Evolutionary conservation across 1,140 invertebrate species (phyloP), one percentile per base, ranked within the genome.

Genomic region (Ctenoplectra terminalis): DNA sequence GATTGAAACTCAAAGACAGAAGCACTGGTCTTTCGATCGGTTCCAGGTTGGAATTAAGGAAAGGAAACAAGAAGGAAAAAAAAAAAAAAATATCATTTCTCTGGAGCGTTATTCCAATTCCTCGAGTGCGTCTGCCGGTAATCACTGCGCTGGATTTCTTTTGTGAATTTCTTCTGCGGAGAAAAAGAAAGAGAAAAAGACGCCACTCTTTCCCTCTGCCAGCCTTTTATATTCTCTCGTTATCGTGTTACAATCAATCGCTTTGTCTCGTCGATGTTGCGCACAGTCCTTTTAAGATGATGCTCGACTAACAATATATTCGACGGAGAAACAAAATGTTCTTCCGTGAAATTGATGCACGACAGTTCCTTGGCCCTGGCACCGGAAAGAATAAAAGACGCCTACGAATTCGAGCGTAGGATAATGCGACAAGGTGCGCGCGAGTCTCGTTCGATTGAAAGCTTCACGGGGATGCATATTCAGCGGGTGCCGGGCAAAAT

Each of bases 1-100:
- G 60, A 37, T 37, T 31, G 31, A 61, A 23, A 60, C 4, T 40
- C 60, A 15, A 11, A 8, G n/a, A 26, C 26, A 15, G 40, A 46
- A n/a, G 66, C 61, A 46, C 46, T 80, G 71, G 69, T 84, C 73
- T 81, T 23, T 64, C 83, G 83, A 86, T 76, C 84, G 78, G 54
- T 46, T 73, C 40, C 70, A 66, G 72, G 75, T 69, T 85, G 52
- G 83, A 80, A 85, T 86, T 86, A 86, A 58, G 70, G 70, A 80
- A 66, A 72, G 54, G 50, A 26, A 67, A 61, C 70, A 50, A 64
- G 46, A 52, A n/a, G 26, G 20, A 40, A 75, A 40, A 1, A 34
- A 40, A n/a, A 34, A 75, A 20, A 61, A 50, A 61, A 50, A 67
- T 66, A 64, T 66, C 74, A 43, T 77, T 63, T 60, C 73, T 70